Evolutionary conservation across 2,888 invertebrate species (phyloP).

Genomic region (Elysia crispata): DNA sequence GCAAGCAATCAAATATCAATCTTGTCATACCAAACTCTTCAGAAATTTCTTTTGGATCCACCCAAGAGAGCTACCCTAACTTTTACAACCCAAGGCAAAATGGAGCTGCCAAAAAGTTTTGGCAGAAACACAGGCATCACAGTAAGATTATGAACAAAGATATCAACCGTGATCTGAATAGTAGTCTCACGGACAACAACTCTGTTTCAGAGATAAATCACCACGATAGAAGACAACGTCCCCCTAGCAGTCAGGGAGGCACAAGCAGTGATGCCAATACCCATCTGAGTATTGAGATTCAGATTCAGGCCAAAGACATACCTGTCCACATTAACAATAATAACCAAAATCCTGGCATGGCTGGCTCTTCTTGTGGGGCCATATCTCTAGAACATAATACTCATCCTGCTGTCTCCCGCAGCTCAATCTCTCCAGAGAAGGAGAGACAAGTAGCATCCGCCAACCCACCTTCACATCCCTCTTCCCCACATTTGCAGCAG

Average conservation of each 20-base stretch:
- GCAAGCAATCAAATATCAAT: conserved; percentile 69
- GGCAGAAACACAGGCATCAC: conserved; percentile 82
- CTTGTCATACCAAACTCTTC: conserved; percentile 64
- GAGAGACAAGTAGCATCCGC: not conserved
- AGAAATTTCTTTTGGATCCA: conserved; percentile 56
- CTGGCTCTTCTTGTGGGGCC: conserved; percentile 40
- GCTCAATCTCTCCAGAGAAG: not conserved
- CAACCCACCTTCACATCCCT: not conserved
- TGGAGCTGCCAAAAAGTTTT: conserved; percentile 94
- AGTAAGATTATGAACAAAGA: conserved; percentile 71
- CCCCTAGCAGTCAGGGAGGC: conserved; percentile 56
- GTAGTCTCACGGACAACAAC: conserved; percentile 63
- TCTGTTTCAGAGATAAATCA: conserved; percentile 48
- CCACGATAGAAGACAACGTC: not conserved
- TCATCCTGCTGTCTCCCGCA: not conserved
- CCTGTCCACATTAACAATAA: conserved; percentile 42
- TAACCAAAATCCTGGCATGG: not conserved
- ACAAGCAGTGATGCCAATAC: conserved; percentile 66
- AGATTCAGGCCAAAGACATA: conserved; percentile 63
- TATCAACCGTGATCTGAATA: conserved; percentile 68
- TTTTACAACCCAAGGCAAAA: conserved; percentile 96
- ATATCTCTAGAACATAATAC: conserved; percentile 35
- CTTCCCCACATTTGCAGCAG: not conserved
- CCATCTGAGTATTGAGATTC: conserved; percentile 69
- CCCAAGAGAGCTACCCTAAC: conserved; percentile 76